A percentile compares a stretch with the other conserved stretches of the same genome.
Evolutionary conservation across 1,140 invertebrate genomes (phyloP).

Genomic region (Acromyrmex heyeri): DNA sequence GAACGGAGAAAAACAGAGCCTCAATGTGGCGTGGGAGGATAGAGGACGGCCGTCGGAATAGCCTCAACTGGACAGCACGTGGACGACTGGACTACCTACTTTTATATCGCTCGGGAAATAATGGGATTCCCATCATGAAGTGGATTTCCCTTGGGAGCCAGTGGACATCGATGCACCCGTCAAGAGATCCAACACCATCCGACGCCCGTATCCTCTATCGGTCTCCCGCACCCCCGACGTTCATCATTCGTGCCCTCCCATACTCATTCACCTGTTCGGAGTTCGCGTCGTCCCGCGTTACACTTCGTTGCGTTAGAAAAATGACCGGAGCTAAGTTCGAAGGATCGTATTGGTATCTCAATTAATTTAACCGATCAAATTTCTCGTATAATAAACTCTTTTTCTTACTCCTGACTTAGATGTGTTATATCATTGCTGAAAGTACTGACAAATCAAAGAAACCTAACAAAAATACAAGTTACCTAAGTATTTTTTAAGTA

Average conservation of each 20-base stretch:
- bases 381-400: constrained; percentile 1
- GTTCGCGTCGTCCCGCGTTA: constrained; percentile 60
- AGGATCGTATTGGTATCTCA: constrained; percentile 4
- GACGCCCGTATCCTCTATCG: constrained; percentile 79
- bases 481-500: not conserved
- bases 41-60: constrained; percentile 61
- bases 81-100: constrained; percentile 83
- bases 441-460: not conserved
- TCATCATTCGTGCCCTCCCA: constrained; percentile 72
- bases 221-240: constrained; percentile 75
- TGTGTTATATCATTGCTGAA: not conserved
- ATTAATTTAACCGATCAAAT: constrained; percentile 10
- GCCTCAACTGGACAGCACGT: constrained; percentile 82
- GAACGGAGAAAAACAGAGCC: constrained; percentile 45
- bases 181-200: constrained; percentile 84
- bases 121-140: constrained; percentile 87
- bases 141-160: constrained; percentile 86
- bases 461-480: not conserved
- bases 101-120: constrained; percentile 87
- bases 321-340: constrained; percentile 48
- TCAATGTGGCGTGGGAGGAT: constrained; percentile 70
- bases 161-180: constrained; percentile 86
- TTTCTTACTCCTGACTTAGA: constrained; percentile 47
- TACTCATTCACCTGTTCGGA: constrained; percentile 70
- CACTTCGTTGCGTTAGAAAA: constrained; percentile 62